These are phyloP conservation scores for Kryptolebias marmoratus DNA, from an alignment of 2,113 vertebrate genomes.

Conservation along the genomic window DNA sequence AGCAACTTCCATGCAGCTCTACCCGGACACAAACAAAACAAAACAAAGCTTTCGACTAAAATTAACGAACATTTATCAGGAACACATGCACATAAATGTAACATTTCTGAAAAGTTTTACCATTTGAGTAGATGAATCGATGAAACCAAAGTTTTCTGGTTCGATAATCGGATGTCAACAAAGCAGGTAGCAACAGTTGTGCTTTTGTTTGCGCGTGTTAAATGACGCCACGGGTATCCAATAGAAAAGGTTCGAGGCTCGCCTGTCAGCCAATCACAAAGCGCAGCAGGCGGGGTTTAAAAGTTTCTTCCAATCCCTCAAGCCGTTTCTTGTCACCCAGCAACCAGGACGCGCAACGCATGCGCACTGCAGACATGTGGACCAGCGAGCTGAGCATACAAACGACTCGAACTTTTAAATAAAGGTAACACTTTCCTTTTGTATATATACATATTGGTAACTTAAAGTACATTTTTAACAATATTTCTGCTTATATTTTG, in stretches of 20 bases:
- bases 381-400: background rate
- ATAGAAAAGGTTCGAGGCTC: conserved; percentile 1
- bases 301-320: conserved; percentile 17
- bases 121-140: conserved; percentile 34
- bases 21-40: background rate
- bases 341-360: conserved; percentile 62
- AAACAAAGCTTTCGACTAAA: background rate
- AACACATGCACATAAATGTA: background rate
- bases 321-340: conserved; percentile 60
- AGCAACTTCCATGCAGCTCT: conserved; percentile 27
- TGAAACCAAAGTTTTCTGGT: background rate
- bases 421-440: conserved; percentile 32
- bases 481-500: rapidly evolving
- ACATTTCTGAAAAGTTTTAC: conserved; percentile 17
- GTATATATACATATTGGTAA: too few species aligned
- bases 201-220: background rate
- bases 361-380: conserved; percentile 40
- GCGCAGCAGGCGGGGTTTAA: background rate
- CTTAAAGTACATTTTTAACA: background rate
- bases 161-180: conserved; percentile 51
- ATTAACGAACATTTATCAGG: background rate
- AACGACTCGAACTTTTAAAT: background rate
- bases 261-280: conserved; percentile 37
- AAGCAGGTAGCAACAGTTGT: conserved; percentile 22
- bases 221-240: conserved; percentile 35